Conservation (phyloP, 2,113 vertebrate genomes). For the Arenaria interpres region DNA sequence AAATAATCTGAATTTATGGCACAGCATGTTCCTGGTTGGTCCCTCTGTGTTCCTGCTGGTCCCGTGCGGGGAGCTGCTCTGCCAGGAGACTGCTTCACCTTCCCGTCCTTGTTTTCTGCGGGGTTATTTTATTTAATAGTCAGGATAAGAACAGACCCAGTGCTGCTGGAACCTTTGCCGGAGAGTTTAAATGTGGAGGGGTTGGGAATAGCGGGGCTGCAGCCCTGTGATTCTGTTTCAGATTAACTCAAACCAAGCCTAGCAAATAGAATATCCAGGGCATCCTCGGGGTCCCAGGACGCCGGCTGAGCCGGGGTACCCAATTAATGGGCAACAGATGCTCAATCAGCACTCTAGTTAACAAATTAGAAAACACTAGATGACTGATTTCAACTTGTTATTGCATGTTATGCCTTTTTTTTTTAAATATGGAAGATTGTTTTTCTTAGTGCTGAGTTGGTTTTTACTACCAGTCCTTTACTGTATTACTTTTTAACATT, state of each 20-base stretch:
- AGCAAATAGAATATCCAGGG: not conserved
- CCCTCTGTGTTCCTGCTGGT: not conserved
- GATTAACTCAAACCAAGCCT: not conserved
- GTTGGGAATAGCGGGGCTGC: not conserved
- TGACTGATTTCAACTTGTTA: not conserved
- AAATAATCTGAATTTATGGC: fast-evolving
- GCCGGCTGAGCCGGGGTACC: not conserved
- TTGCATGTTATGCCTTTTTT: not conserved
- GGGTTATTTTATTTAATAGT: not conserved
- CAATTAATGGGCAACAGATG: not conserved
- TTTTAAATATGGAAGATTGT: not conserved
- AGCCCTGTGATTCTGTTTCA: fast-evolving
- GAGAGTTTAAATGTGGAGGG: fast-evolving
- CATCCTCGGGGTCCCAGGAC: not conserved
- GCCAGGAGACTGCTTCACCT: not conserved
- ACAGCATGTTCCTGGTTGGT: fast-evolving
- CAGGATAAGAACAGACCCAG: fast-evolving
- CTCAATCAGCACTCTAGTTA: not conserved
- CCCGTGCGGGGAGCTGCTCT: not conserved
- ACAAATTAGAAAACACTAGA: too few relatives aligned
- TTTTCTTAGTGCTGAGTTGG: not conserved
- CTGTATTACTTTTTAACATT: not conserved
- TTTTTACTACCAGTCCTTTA: not conserved
- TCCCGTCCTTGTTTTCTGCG: too few relatives aligned
- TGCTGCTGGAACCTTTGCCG: fast-evolving